Base-by-base conservation (phyloP, 2,113 vertebrate genomes). In the Merops nubicus region DNA sequence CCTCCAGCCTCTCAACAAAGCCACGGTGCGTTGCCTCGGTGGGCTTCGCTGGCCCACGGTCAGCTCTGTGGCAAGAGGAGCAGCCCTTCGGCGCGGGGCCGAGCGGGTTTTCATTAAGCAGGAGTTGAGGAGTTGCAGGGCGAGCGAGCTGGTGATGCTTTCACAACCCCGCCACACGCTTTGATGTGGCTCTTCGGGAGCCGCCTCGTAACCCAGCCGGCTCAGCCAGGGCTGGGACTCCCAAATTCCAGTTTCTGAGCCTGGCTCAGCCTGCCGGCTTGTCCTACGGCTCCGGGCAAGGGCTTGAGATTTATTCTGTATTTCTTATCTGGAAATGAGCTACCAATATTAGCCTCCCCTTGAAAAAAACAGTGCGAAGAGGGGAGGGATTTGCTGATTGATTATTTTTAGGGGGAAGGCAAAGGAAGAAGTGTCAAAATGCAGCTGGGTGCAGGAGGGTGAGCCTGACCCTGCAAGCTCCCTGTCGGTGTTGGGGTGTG, bases 131-230 rank as follows among this genome's bases (percentile, higher is more conserved):
- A 89, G 21, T 74, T 88, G 86, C 92, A 70, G 13, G 2, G 14
- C 15, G 0, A 45, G 92, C 96, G 93, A 65, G 51, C 9, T 69
- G 36, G 76, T 38, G 45, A 40, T 1, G 53, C 91, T 96, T 96
- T 95, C 87, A 50, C 91, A 95, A 88, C 74, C 47, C 67, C 7
- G 53, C 83, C n/a, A 16, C 7, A 0, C 0, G 5, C 95, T 97
- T 96, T 97, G 96, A 95, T 96, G 95, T 96, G 95, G 86, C 23
- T 84, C 7, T 8, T 72, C 4, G 16, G 88, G 76, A 96, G 62
- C 80, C 14, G 31, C 85, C 48, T n/a, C 43, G 60, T n/a, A 51
- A 77, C 56, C 85, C 85, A 88, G 80, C 83, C 18, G 16, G 70
- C 90, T 85, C 65, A 2, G 3, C 77, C 22, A 2, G 75, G 70